Conservation (phyloP, 2,888 invertebrate genomes). For the Mallateleia sp. region DNA sequence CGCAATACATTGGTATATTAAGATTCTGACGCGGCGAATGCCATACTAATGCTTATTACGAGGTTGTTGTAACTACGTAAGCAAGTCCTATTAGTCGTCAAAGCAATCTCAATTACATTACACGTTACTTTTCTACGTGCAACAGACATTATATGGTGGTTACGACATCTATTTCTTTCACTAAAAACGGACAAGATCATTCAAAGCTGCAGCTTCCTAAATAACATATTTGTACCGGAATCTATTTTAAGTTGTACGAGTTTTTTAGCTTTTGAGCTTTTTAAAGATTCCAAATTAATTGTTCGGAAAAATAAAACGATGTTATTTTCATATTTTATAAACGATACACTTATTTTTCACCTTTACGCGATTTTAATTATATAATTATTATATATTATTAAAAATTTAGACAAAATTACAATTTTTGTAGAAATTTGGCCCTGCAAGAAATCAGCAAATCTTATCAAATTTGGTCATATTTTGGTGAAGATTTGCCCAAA, state of each 20-base stretch:
- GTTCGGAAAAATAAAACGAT: too few species aligned
- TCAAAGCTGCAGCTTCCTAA: constrained; percentile 10
- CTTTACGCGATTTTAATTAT: too few species aligned
- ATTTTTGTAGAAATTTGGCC: too few species aligned
- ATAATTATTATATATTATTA: too few species aligned
- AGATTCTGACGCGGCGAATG: constrained; percentile 87
- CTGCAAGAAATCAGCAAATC: too few species aligned
- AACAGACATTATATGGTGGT: not conserved
- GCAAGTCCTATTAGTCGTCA: constrained; percentile 62
- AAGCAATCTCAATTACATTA: constrained; percentile 47
- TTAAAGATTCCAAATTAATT: constrained; percentile 45
- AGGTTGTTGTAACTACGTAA: constrained; percentile 67
- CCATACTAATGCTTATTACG: constrained; percentile 86
- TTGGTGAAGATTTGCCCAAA: too few species aligned
- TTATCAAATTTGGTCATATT: too few species aligned
- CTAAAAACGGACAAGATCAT: constrained; percentile 25
- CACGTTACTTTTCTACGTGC: constrained; percentile 50
- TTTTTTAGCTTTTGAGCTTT: constrained; percentile 50
- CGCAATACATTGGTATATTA: constrained; percentile 86
- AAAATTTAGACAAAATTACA: too few species aligned
- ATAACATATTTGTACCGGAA: constrained; percentile 34
- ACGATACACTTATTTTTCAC: too few species aligned
- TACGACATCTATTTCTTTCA: not conserved
- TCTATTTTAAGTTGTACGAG: constrained; percentile 52
- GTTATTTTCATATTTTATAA: too few species aligned